These are phyloP conservation scores for Heteromormyrus szaboi DNA, from an alignment of 2,797 vertebrate species.

Conservation along the genomic window DNA sequence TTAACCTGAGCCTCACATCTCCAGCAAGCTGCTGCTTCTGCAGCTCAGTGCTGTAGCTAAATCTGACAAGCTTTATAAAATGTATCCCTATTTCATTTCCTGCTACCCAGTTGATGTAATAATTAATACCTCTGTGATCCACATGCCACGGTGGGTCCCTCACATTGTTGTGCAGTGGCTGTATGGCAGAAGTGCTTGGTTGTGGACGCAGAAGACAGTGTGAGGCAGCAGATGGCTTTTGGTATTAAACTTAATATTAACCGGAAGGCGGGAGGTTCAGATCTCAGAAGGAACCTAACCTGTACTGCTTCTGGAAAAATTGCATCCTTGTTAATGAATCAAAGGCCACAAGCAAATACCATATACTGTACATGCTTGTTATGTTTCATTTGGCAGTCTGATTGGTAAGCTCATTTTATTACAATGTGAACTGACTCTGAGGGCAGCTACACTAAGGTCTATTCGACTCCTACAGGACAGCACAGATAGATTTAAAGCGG, in stretches of 20 bases:
- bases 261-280: not conserved
- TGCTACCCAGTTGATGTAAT: conserved; percentile 3
- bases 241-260: conserved; percentile 3
- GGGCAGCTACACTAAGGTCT: not conserved
- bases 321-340: not conserved
- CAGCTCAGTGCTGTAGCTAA: not conserved
- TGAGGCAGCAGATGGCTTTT: not conserved
- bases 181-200: not conserved
- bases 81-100: not conserved
- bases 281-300: not conserved
- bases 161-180: not conserved
- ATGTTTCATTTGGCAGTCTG: not conserved
- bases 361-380: not conserved
- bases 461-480: not conserved
- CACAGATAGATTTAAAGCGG: not conserved
- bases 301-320: not conserved
- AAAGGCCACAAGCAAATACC: not conserved
- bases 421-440: not conserved
- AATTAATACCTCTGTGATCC: conserved; percentile 1
- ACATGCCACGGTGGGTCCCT: not conserved
- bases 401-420: not conserved
- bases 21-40: not conserved
- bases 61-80: not conserved
- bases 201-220: not conserved
- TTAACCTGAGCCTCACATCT: not conserved